These are phyloP conservation scores for Argya squamiceps DNA, from an alignment of 2,797 vertebrate species.

Conservation along the genomic window DNA sequence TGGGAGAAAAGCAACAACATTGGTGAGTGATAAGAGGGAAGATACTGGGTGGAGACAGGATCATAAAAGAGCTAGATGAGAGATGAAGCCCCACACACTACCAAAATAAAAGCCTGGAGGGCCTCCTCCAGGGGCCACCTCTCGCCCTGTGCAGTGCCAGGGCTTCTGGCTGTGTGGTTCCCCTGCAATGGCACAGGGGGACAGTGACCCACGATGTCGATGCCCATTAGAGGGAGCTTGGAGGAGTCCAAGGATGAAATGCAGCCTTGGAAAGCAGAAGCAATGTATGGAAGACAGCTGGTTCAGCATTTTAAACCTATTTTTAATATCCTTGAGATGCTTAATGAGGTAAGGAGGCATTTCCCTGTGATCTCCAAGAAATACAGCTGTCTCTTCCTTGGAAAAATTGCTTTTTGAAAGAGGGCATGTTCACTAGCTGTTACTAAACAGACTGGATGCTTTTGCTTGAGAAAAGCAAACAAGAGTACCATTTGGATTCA, in stretches of 20 bases:
- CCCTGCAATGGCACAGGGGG: rapidly evolving
- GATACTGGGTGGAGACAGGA: neutral
- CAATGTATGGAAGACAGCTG: neutral
- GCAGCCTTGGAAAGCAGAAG: neutral
- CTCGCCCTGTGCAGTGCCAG: rapidly evolving
- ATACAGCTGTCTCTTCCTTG: neutral
- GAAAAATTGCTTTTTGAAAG: neutral
- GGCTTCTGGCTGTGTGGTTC: neutral
- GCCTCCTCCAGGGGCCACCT: neutral
- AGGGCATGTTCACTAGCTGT: neutral
- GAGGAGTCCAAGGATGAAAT: neutral
- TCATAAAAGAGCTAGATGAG: neutral
- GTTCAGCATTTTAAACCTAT: neutral
- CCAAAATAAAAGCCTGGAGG: neutral
- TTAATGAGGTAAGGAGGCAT: neutral
- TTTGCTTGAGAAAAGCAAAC: neutral
- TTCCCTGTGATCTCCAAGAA: neutral
- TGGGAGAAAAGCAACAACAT: neutral
- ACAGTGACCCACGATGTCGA: rapidly evolving
- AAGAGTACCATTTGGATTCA: neutral
- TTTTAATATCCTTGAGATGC: neutral
- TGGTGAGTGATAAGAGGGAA: neutral
- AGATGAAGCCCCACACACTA: neutral
- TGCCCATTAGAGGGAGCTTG: neutral
- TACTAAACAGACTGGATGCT: neutral